Percentiles rank a stretch among this genome's conserved stretches.
Conservation (phyloP, 1,140 invertebrate genomes). For the Sesamia nonagrioides region DNA sequence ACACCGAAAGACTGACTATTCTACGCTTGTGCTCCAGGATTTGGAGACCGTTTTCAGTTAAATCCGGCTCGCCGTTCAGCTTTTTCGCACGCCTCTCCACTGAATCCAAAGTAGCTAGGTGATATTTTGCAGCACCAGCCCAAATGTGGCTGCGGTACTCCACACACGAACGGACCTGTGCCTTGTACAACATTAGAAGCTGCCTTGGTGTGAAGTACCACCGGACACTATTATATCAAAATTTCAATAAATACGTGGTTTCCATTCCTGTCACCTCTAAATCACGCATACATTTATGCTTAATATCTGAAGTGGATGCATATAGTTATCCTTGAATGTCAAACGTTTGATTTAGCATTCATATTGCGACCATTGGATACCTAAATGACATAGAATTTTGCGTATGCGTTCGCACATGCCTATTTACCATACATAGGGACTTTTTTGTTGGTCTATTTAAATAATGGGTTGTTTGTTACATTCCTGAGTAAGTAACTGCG, state of each 20-base stretch:
- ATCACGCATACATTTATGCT: conserved; percentile 1
- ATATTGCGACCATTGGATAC: background rate
- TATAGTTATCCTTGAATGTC: conserved; percentile 10
- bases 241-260: conserved; percentile 4
- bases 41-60: no score
- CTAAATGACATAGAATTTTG: background rate
- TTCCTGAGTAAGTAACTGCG: background rate
- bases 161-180: no score
- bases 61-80: no score
- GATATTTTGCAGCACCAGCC: no score
- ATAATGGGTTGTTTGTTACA: background rate
- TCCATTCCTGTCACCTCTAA: conserved; percentile 20
- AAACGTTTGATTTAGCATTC: conserved; percentile 20
- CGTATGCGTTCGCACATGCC: background rate
- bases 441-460: background rate
- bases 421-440: background rate
- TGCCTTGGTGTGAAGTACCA: no score
- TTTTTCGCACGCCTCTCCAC: no score
- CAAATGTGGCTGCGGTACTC: no score
- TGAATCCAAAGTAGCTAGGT: no score
- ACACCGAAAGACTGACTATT: no score
- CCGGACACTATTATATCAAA: background rate
- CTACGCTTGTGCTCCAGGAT: no score
- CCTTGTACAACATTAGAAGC: no score
- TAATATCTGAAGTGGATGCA: background rate